phyloP scores from a whole-genome alignment of 1,140 invertebrate species.

The Trigoniulus corallinus region DNA sequence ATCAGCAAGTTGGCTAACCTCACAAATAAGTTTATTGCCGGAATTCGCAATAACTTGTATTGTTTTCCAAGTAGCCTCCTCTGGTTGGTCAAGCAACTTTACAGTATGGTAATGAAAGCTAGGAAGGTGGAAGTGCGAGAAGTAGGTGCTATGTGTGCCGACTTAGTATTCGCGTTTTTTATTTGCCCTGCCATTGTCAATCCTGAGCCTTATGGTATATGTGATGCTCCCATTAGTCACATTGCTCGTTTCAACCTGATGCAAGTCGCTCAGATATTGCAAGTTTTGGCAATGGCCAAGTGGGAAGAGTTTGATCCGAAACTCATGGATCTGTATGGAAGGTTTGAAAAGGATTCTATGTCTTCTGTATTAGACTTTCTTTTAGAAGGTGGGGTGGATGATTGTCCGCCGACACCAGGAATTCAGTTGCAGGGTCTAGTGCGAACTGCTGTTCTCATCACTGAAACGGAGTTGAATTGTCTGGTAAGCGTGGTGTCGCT shows the following conservation, averaged over 20 bases:
- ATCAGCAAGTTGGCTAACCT: slow-evolving; percentile 66
- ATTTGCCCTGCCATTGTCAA: slow-evolving; percentile 93
- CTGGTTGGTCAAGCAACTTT: slow-evolving; percentile 39
- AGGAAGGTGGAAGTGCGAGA: slow-evolving; percentile 28
- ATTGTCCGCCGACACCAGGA: slow-evolving; percentile 35
- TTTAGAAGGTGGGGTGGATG: slow-evolving; percentile 38
- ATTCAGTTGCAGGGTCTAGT: slow-evolving; percentile 40
- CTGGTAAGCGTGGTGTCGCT: slow-evolving; percentile 35
- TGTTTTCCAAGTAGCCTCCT: slow-evolving; percentile 66
- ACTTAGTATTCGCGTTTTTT: slow-evolving; percentile 83
- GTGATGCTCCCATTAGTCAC: slow-evolving; percentile 75
- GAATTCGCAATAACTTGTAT: slow-evolving; percentile 69
- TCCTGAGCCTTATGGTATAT: slow-evolving; percentile 83
- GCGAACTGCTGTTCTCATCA: slow-evolving; percentile 45
- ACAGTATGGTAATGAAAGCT: slow-evolving; percentile 28
- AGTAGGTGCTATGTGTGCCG: slow-evolving; percentile 64
- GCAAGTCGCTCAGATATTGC: slow-evolving; percentile 72
- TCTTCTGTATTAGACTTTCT: slow-evolving; percentile 53
- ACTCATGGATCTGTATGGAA: slow-evolving; percentile 50
- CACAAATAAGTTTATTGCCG: slow-evolving; percentile 62
- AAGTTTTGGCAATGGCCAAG: slow-evolving; percentile 69
- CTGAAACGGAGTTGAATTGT: slow-evolving; percentile 42
- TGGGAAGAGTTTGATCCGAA: slow-evolving; percentile 58
- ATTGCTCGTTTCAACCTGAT: slow-evolving; percentile 84
- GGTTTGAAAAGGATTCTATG: slow-evolving; percentile 58